phyloP scores from a whole-genome alignment of 2,797 vertebrate species.

The Coracias cyanogaster region DNA sequence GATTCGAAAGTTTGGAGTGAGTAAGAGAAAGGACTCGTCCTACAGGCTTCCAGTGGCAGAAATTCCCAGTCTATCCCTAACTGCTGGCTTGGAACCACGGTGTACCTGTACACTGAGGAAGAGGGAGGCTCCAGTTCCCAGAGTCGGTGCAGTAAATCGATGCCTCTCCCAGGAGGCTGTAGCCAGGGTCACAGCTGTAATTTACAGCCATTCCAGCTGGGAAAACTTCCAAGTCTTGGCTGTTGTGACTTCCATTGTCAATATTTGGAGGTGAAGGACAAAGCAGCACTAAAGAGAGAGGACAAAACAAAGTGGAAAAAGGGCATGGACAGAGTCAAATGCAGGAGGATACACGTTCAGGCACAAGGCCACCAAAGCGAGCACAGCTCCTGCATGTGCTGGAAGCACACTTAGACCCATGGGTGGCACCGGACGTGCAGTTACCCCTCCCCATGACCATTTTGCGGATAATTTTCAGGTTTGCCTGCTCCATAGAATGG shows the following conservation, averaged over 20 bases:
- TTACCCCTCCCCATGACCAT: fast-evolving
- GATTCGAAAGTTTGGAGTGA: neutral
- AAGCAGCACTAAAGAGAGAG: neutral
- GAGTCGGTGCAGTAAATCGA: conserved; percentile 28
- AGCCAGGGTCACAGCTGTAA: conserved; percentile 70
- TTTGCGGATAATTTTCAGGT: neutral
- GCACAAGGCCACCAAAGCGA: too few relatives aligned
- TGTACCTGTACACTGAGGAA: conserved; percentile 59
- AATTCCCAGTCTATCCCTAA: neutral
- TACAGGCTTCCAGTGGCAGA: neutral
- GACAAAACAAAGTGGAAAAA: neutral
- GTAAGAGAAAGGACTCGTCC: neutral
- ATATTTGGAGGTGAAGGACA: conserved; percentile 50
- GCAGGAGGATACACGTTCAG: neutral
- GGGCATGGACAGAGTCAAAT: fast-evolving
- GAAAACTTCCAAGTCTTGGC: conserved; percentile 22
- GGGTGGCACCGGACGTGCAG: neutral
- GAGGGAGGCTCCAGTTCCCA: conserved; percentile 65
- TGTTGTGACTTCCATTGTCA: neutral
- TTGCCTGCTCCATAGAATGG: neutral
- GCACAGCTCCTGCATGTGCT: neutral
- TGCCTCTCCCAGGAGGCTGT: conserved; percentile 52
- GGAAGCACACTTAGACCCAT: fast-evolving
- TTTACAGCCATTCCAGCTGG: conserved; percentile 15
- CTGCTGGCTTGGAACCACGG: fast-evolving